phyloP scores from a whole-genome alignment of 2,113 vertebrate species.

The Balaeniceps rex region DNA sequence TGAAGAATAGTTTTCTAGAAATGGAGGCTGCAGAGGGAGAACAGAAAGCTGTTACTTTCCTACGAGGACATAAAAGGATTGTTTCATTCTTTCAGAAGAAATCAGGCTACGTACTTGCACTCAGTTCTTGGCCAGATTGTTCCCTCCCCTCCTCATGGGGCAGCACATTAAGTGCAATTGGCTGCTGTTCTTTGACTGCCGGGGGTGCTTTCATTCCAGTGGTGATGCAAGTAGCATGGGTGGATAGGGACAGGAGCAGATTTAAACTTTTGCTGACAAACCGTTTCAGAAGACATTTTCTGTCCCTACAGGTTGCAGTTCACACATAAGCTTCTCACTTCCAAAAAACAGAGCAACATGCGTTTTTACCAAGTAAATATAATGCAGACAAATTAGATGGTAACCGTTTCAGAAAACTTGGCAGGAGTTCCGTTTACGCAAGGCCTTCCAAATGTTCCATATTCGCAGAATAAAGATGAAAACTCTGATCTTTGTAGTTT shows the following conservation, averaged over 20 bases:
- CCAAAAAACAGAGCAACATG: slow-evolving; percentile 45
- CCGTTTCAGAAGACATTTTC: background rate
- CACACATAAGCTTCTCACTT: background rate
- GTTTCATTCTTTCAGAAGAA: slow-evolving; percentile 9
- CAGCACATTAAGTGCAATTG: background rate
- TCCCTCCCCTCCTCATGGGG: background rate
- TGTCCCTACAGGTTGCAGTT: background rate
- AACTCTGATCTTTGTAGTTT: slow-evolving; percentile 50
- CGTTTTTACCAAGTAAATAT: slow-evolving; percentile 54
- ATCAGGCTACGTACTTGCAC: background rate
- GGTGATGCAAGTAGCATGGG: background rate
- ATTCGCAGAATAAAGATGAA: slow-evolving; percentile 66
- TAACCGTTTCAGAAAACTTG: slow-evolving; percentile 61
- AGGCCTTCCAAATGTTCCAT: slow-evolving; percentile 64
- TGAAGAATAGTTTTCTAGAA: background rate
- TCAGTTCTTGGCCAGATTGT: background rate
- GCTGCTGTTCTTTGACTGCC: background rate
- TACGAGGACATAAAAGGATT: background rate
- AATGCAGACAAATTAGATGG: slow-evolving; percentile 47
- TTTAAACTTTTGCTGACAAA: background rate
- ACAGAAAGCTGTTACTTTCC: background rate
- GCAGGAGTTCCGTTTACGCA: slow-evolving; percentile 57
- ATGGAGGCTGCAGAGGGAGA: background rate
- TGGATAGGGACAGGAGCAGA: background rate
- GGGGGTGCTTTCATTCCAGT: background rate